phyloP scores from a whole-genome alignment of 2,888 invertebrate species.

The Leptopilina drosophilae region DNA sequence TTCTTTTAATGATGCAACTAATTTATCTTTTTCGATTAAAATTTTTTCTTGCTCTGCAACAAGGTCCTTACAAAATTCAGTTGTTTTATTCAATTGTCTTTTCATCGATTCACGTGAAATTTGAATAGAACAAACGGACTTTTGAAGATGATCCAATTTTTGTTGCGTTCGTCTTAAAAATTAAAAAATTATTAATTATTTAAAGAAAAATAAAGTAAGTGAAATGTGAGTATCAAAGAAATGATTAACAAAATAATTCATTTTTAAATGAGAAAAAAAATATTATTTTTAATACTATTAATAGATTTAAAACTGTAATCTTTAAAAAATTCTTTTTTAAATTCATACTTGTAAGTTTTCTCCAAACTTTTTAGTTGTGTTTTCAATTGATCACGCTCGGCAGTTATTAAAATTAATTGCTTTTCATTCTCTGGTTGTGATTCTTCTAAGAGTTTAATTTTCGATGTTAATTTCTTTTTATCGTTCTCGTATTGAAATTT shows the following conservation, averaged over 20 bases:
- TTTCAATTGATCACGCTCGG: slow-evolving; percentile 78
- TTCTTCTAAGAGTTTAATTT: slow-evolving; percentile 78
- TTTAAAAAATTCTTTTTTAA: neutral
- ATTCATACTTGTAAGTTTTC: slow-evolving; percentile 79
- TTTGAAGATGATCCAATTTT: slow-evolving; percentile 77
- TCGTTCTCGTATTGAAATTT: slow-evolving; percentile 86
- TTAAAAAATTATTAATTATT: too few species aligned
- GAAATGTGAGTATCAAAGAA: too few species aligned
- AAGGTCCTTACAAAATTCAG: slow-evolving; percentile 79
- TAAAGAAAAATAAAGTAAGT: too few species aligned
- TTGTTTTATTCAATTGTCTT: slow-evolving; percentile 79
- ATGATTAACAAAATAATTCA: too few species aligned
- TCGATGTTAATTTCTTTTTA: slow-evolving; percentile 80
- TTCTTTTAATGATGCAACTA: slow-evolving; percentile 63
- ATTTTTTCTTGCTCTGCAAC: slow-evolving; percentile 79
- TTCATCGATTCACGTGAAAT: slow-evolving; percentile 78
- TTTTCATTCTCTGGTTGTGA: slow-evolving; percentile 77
- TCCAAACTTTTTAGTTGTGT: slow-evolving; percentile 79
- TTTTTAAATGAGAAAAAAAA: too few species aligned
- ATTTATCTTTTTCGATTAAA: slow-evolving; percentile 71
- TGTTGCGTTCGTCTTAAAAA: slow-evolving; percentile 75
- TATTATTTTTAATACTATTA: too few species aligned
- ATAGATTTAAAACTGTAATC: too few species aligned
- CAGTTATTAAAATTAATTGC: slow-evolving; percentile 75
- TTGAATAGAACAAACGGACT: slow-evolving; percentile 76